Evolutionary conservation across 1,140 invertebrate genomes (phyloP).

Genomic region (Ceratina calcarata): DNA sequence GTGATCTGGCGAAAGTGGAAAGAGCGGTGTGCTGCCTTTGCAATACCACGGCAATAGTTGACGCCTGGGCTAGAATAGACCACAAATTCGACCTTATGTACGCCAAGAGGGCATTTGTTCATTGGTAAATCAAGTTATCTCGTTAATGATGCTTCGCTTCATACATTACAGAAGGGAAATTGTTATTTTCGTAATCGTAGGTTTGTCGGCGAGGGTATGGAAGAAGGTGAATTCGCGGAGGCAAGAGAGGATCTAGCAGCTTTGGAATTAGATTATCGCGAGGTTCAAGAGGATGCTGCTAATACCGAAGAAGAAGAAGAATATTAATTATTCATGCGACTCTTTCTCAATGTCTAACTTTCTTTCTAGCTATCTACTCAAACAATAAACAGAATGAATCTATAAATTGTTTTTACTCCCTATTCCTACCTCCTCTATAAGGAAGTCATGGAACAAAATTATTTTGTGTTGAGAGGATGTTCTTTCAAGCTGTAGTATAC

Average conservation of each 20-base stretch:
- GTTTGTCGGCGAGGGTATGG: conserved; percentile 89
- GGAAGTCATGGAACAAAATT: too few relatives aligned
- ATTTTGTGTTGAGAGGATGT: too few relatives aligned
- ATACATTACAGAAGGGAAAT: neutral
- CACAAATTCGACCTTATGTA: conserved; percentile 90
- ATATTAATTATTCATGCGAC: conserved; percentile 36
- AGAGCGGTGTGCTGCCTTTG: conserved; percentile 89
- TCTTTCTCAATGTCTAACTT: too few relatives aligned
- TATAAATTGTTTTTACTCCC: too few relatives aligned
- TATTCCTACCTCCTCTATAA: too few relatives aligned
- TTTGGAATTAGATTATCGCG: conserved; percentile 86
- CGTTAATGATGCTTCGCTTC: neutral
- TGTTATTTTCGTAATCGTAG: conserved; percentile 29
- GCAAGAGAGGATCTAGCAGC: conserved; percentile 89
- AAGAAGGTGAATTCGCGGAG: conserved; percentile 89
- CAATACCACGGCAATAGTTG: conserved; percentile 89
- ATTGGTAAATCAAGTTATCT: conserved; percentile 82
- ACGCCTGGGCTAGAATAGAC: conserved; percentile 87
- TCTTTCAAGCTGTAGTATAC: too few relatives aligned
- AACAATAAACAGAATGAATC: too few relatives aligned
- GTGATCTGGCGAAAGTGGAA: conserved; percentile 84
- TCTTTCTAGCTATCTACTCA: too few relatives aligned
- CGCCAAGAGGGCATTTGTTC: conserved; percentile 88
- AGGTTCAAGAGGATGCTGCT: conserved; percentile 77
- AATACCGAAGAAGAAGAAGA: conserved; percentile 69